A percentile compares a stretch with the other conserved stretches of the same genome.
These are phyloP conservation scores for Hafferia zeledoni DNA, from an alignment of 2,797 vertebrate species.

Conservation along the genomic window DNA sequence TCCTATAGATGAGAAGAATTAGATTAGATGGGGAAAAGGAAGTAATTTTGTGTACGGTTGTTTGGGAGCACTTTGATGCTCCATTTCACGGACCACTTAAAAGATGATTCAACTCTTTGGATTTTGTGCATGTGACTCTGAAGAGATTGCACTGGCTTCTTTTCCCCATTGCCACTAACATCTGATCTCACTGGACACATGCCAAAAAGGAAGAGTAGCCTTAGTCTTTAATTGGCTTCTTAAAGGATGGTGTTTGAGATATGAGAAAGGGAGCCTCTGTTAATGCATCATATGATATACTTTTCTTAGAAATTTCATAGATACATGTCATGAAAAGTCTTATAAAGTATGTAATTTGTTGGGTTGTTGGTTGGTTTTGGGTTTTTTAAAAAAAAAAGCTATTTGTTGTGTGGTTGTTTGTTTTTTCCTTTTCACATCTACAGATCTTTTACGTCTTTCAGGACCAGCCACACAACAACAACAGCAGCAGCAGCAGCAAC, in stretches of 20 bases:
- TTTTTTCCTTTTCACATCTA: conserved; percentile 35
- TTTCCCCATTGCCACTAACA: not conserved
- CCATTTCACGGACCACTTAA: conserved; percentile 15
- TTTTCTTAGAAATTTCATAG: not conserved
- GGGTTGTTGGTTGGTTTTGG: not conserved
- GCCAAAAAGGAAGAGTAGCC: conserved; percentile 20
- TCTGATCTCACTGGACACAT: not conserved
- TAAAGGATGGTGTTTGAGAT: not conserved
- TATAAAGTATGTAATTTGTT: not conserved
- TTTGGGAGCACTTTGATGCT: conserved; percentile 44
- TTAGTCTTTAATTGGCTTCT: conserved; percentile 8
- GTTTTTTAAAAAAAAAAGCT: not conserved
- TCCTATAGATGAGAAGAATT: not conserved
- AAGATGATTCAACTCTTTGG: conserved; percentile 1
- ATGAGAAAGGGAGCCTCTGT: not conserved
- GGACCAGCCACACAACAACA: conserved; percentile 73
- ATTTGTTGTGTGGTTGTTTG: conserved; percentile 1
- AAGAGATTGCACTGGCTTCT: conserved; percentile 1
- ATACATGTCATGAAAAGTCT: not conserved
- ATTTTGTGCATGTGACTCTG: conserved; percentile 31
- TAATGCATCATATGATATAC: not conserved
- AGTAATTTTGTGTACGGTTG: not conserved
- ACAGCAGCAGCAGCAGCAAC: conserved; percentile 16
- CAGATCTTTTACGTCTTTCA: conserved; percentile 78
- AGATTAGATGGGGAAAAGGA: not conserved